Conservation (phyloP, 2,113 vertebrate species). For the Callaeas wilsoni region DNA sequence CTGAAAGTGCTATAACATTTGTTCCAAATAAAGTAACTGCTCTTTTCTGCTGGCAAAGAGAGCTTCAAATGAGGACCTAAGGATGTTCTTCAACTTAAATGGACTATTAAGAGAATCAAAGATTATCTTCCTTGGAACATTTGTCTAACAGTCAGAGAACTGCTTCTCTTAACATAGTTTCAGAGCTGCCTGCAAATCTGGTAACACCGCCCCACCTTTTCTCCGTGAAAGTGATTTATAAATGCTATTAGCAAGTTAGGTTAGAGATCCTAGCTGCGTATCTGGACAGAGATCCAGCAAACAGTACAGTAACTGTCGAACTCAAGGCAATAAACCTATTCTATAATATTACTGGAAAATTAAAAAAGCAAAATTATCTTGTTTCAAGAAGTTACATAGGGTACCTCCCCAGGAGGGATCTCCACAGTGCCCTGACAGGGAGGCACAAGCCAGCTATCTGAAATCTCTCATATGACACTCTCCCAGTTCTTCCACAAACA, state of each 20-base stretch:
- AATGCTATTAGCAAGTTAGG: not conserved
- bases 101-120: not conserved
- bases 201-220: not conserved
- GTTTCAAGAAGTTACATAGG: not conserved
- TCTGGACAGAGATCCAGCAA: not conserved
- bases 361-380: not conserved
- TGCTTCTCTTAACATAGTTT: not conserved
- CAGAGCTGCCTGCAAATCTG: slow-evolving; percentile 3
- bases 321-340: not conserved
- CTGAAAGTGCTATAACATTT: not conserved
- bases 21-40: not conserved
- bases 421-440: fast-evolving
- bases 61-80: not conserved
- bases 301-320: not conserved
- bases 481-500: not conserved
- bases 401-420: fast-evolving
- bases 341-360: not conserved
- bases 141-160: not conserved
- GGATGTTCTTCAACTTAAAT: not conserved
- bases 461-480: not conserved
- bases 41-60: not conserved
- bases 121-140: not conserved
- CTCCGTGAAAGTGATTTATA: not conserved
- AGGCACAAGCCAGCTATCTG: not conserved
- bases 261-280: not conserved